Evolutionary conservation across 1,140 invertebrate genomes (phyloP).

Genomic region (Stenopsyche tienmushanensis): DNA sequence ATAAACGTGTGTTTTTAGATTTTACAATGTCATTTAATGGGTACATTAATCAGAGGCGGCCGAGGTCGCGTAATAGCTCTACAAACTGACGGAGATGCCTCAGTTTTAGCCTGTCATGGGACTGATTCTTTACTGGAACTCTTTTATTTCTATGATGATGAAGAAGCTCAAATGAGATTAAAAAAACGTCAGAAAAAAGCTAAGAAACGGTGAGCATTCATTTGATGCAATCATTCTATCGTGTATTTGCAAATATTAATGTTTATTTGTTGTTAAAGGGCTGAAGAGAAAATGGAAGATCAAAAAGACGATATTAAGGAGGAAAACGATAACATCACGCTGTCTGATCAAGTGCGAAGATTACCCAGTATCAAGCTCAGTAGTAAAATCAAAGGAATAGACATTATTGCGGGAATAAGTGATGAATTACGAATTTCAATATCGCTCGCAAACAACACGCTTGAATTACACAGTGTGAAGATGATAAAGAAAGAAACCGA

Average conservation of each 20-base stretch:
- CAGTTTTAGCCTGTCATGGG: constrained; percentile 80
- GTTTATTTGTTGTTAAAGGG: too few species aligned
- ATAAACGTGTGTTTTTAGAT: constrained; percentile 55
- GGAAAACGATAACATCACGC: constrained; percentile 45
- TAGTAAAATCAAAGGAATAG: constrained; percentile 70
- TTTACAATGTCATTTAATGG: constrained; percentile 72
- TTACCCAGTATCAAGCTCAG: constrained; percentile 65
- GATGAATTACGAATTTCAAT: constrained; percentile 68
- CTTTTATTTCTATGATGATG: constrained; percentile 76
- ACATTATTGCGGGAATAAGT: constrained; percentile 66
- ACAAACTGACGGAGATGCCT: constrained; percentile 63
- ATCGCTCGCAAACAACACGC: constrained; percentile 67
- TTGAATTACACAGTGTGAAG: constrained; percentile 65
- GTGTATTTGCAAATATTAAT: too few species aligned
- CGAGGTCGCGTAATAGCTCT: constrained; percentile 72
- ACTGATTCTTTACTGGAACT: constrained; percentile 79
- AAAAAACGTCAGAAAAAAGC: constrained; percentile 78
- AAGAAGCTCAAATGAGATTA: constrained; percentile 68
- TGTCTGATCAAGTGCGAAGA: constrained; percentile 75
- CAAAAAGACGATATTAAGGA: constrained; percentile 42
- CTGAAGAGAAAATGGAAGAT: constrained; percentile 45
- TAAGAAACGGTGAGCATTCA: too few species aligned
- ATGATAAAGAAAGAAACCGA: constrained; percentile 57
- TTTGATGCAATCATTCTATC: too few species aligned
- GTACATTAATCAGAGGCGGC: constrained; percentile 73